These are phyloP conservation scores for Erebia ligea DNA, from an alignment of 2,888 invertebrate genomes.

Conservation along the genomic window DNA sequence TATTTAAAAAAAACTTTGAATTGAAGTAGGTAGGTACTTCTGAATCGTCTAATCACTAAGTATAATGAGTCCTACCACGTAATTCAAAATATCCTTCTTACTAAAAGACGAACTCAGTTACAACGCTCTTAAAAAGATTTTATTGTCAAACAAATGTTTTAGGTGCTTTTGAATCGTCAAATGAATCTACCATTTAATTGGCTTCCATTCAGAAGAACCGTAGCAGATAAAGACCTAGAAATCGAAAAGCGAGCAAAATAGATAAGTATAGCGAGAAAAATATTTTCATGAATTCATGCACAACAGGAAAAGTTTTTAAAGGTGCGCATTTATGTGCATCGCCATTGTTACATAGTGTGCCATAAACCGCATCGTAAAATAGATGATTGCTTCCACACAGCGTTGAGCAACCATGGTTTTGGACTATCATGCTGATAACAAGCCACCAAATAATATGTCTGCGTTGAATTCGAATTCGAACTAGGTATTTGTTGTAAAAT, in stretches of 20 bases:
- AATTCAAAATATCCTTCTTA: no score
- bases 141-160: no score
- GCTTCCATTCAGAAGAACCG: no score
- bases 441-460: background rate
- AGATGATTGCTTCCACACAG: conserved; percentile 55
- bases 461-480: background rate
- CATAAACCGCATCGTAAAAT: conserved; percentile 62
- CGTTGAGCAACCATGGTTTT: conserved; percentile 65
- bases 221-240: no score
- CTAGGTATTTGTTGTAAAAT: background rate
- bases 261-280: background rate
- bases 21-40: no score
- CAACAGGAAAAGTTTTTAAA: background rate
- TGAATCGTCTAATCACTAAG: no score
- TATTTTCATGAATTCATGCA: conserved; percentile 12
- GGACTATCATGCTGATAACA: conserved; percentile 62
- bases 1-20: no score
- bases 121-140: no score
- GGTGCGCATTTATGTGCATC: conserved; percentile 21
- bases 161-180: no score
- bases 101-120: no score
- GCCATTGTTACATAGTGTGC: conserved; percentile 23
- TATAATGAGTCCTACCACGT: no score
- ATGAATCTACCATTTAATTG: no score
- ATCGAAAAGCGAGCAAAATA: background rate